Evolutionary conservation across 2,113 vertebrate species (phyloP), one percentile per base, ranked within the genome.

Genomic region (Psammodynastes pulverulentus): DNA sequence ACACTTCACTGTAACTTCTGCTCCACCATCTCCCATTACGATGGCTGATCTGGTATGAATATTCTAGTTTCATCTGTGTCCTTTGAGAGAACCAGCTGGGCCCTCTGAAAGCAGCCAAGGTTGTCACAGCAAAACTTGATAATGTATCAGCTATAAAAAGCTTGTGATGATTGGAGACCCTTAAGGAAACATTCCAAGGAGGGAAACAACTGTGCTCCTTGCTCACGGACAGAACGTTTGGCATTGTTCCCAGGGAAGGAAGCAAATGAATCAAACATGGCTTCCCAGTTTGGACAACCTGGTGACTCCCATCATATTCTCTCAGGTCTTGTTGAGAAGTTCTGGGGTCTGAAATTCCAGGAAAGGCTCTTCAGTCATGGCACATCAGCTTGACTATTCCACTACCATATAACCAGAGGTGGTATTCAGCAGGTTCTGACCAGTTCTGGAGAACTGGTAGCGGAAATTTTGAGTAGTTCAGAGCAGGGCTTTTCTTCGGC

Each of bases 171-270:
- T 94, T 94, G 92, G 92, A 95, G 94, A 93, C 91, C 93, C 94
- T 96, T 95, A 94, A 91, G 95, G 96, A 94, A 91, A 91, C 84
- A 95, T 94, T 94, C 87, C 92, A 54, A 45, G 84, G 91, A 95
- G 91, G 94, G 94, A 91, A 96, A 94, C 92, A 89, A 91, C 91
- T 94, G 93, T 86, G 92, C 90, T 94, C 29, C 84, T 88, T 92
- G 92, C 56, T 91, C n/a, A 29, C 67, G 52, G 93, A 93, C 94
- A 92, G 94, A 10, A 17, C 56, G 46, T 92, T 85, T 94, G 94
- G 79, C 89, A 58, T 91, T 93, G 88, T 48, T 91, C 89, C 79
- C 89, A 92, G 91, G 90, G 91, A 94, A 95, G 84, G 84, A 88
- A 0, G 67, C 34, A 92, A 91, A 49, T 34, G 52, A 91, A 88